These are phyloP conservation scores for Acanthosoma haemorrhoidale DNA, from an alignment of 2,888 invertebrate genomes.

Conservation along the genomic window DNA sequence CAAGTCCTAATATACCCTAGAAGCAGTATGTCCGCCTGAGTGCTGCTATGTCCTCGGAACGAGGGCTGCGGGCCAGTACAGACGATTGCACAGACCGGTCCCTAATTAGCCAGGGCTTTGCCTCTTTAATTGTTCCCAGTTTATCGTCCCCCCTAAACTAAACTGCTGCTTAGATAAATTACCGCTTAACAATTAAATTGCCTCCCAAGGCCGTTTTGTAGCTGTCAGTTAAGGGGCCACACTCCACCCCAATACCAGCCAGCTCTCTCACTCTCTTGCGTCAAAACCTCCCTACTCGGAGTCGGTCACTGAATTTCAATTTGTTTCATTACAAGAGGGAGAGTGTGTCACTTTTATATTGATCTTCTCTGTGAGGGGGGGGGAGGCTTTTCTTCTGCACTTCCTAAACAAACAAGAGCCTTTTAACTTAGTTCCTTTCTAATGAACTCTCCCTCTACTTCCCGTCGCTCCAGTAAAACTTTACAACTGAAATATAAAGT, in stretches of 20 bases:
- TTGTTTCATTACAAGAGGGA: conserved; percentile 21
- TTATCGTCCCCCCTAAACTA: background rate
- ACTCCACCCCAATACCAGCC: background rate
- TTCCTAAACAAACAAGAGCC: conserved; percentile 5
- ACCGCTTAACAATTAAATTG: conserved; percentile 36
- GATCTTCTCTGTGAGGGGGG: background rate
- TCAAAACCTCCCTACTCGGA: background rate
- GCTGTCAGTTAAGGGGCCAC: conserved; percentile 23
- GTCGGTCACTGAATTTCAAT: conserved; percentile 23
- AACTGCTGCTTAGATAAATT: conserved; percentile 28
- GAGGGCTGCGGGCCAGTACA: too few species aligned
- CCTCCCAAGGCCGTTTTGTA: conserved; percentile 29
- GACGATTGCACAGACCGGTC: background rate
- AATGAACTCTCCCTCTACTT: conserved; percentile 1
- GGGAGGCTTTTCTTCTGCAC: background rate
- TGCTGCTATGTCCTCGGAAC: too few species aligned
- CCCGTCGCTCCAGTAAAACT: conserved; percentile 2
- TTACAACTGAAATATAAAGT: background rate
- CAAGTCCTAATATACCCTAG: too few species aligned
- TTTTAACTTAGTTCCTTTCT: conserved; percentile 8
- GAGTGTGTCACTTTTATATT: conserved; percentile 20
- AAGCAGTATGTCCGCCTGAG: too few species aligned
- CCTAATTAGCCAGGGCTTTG: background rate
- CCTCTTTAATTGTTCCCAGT: conserved; percentile 17
- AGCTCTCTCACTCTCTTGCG: background rate